Conservation (phyloP, 1,140 invertebrate species). For the Chelonus insularis region DNA sequence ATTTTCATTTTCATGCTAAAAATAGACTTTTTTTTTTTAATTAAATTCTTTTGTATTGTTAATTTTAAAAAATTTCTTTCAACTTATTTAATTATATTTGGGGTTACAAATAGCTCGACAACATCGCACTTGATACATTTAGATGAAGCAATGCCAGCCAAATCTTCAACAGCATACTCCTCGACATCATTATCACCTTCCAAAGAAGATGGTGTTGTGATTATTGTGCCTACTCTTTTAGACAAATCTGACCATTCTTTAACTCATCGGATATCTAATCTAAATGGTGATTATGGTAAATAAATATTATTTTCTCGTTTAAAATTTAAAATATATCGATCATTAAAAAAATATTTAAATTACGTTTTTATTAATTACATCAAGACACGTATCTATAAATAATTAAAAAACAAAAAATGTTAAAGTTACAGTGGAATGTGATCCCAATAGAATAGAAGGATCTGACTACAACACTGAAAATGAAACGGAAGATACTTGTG, state of each 20-base stretch:
- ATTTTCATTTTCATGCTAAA: no score
- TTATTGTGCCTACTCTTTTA: constrained; percentile 63
- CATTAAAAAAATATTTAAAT: no score
- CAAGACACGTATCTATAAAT: no score
- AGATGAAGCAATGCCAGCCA: constrained; percentile 32
- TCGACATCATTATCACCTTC: constrained; percentile 37
- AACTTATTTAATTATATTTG: no score
- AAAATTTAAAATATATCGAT: no score
- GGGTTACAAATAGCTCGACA: constrained; percentile 62
- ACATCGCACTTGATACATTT: constrained; percentile 60
- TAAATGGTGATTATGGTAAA: constrained; percentile 29
- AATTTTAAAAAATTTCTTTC: not conserved
- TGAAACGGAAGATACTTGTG: constrained; percentile 46
- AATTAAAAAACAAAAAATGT: constrained; percentile 4
- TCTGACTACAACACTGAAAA: constrained; percentile 41
- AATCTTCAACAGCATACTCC: constrained; percentile 6
- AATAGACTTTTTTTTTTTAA: constrained; percentile 19
- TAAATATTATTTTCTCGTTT: not conserved
- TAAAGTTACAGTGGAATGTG: constrained; percentile 34
- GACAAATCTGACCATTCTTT: constrained; percentile 42
- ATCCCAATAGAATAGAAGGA: constrained; percentile 33
- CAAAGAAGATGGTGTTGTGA: constrained; percentile 64
- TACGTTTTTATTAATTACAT: no score
- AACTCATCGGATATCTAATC: constrained; percentile 29
- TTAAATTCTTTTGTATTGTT: not conserved